Conservation (phyloP, 2,888 invertebrate genomes). For the Lasioglossum marginatum region DNA sequence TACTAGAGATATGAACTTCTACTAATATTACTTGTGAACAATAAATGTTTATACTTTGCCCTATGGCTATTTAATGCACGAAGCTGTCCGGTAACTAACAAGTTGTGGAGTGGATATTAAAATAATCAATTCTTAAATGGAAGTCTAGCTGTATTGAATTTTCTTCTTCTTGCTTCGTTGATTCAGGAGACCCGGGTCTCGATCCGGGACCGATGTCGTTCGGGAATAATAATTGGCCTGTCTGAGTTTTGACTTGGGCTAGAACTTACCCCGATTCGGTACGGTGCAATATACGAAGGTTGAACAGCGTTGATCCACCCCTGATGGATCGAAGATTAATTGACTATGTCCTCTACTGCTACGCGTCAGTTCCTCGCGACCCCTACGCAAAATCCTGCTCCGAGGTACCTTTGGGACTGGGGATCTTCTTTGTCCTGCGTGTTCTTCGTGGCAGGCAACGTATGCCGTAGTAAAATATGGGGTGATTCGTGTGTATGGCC, state of each 20-base stretch:
- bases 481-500: slow-evolving; percentile 23
- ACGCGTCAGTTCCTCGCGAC: slow-evolving; percentile 11
- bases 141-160: too few relatives aligned
- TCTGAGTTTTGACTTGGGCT: neutral
- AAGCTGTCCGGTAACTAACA: neutral
- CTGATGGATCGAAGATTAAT: slow-evolving; percentile 48
- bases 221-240: neutral
- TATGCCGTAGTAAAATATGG: slow-evolving; percentile 47
- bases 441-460: slow-evolving; percentile 18
- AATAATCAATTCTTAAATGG: too few relatives aligned
- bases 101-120: too few relatives aligned
- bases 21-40: too few relatives aligned
- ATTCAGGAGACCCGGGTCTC: neutral
- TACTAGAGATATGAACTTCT: too few relatives aligned
- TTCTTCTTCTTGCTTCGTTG: neutral
- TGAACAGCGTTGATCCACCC: neutral
- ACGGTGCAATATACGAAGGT: neutral
- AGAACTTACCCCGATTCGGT: neutral
- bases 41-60: too few relatives aligned
- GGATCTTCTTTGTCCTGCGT: slow-evolving; percentile 32
- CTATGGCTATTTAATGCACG: too few relatives aligned
- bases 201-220: neutral
- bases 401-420: neutral
- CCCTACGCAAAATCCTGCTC: slow-evolving; percentile 16
- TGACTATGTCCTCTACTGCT: slow-evolving; percentile 19